Evolutionary conservation across 1,140 invertebrate genomes (phyloP).

Genomic region (Pseudomyrmex flavicornis): DNA sequence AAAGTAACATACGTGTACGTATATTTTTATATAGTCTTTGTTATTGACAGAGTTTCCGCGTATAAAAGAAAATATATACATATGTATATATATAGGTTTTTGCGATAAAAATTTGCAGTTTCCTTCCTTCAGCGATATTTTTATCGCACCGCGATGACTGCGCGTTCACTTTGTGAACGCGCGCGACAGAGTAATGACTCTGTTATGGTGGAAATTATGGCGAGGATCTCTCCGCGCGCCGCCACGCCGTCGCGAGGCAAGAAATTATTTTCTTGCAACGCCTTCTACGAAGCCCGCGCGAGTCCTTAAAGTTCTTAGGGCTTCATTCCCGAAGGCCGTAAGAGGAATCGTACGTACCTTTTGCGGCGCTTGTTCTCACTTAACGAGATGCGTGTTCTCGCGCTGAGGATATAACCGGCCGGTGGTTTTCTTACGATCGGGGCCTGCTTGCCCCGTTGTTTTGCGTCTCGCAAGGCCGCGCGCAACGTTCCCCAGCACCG

Average conservation of each 20-base stretch:
- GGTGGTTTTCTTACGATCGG: conserved; percentile 66
- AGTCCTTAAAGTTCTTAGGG: conserved; percentile 69
- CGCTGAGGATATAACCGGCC: conserved; percentile 68
- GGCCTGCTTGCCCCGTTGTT: conserved; percentile 21
- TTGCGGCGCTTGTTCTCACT: conserved; percentile 73
- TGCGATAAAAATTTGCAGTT: not conserved
- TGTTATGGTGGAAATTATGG: conserved; percentile 60
- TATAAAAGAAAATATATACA: too few species aligned
- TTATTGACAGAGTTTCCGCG: too few species aligned
- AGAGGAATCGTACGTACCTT: conserved; percentile 67
- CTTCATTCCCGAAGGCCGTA: conserved; percentile 72
- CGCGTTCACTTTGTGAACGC: conserved; percentile 13
- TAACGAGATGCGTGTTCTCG: conserved; percentile 78
- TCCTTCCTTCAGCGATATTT: not conserved
- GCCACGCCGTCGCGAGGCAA: conserved; percentile 39
- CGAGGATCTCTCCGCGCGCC: conserved; percentile 48
- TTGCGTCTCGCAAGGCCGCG: conserved; percentile 55
- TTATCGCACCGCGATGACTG: conserved; percentile 5
- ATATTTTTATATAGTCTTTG: not conserved
- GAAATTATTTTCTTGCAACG: conserved; percentile 66
- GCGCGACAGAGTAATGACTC: conserved; percentile 61
- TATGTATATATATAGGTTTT: not conserved
- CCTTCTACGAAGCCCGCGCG: conserved; percentile 60
- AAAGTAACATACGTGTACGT: not conserved
- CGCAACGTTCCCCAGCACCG: conserved; percentile 30